Base-by-base conservation (phyloP, 1,140 invertebrate genomes). In the Lasioglossum albipes region DNA sequence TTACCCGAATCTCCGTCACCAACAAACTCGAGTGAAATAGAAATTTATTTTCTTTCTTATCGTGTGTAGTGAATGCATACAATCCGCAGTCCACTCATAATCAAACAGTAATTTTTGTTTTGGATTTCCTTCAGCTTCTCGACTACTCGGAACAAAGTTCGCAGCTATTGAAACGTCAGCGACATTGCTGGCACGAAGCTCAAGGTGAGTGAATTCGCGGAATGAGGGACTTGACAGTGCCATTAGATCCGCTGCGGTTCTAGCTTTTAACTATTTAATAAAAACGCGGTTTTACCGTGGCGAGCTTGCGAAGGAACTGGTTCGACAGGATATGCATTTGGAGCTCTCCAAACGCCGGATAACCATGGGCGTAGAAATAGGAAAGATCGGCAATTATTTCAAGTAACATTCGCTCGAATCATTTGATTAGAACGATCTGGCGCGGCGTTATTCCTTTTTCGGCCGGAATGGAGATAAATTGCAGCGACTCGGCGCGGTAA, bases 391-490 rank as follows among this genome's bases (percentile, higher is more conserved):
- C 45, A 59, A 59, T n/a, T 20, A n/a, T 2, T 66, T n/a, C 6
- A 7, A 66, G 9, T 20, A 66, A 20, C 64, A 7, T 42, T 9
- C 18, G 20, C 4, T 22, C n/a, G 5, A 16, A 16, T 27, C 13
- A 65, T 65, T 65, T 10, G 41, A 62, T 54, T 70, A 54, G 18
- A 70, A 77, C 72, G 36, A 67, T 81, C 62, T n/a, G 27, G 22
- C 41, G 36, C 31, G 49, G 49, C 3, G 7, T 10, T 49, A 57
- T 13, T 27, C 52, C 45, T 45, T 18, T 36, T 18, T 42, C 36
- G 64, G 20, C n/a, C 41, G 57, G n/a, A 12, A 52, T 16, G 59
- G 22, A 27, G 45, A 82, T 67, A 82, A 82, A 41, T 54, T 45
- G 9, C 36, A 36, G 36, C 36, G 36, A n/a, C 16, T 57, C 36